Evolutionary conservation across 2,888 invertebrate species (phyloP), one percentile per base, ranked within the genome.

Genomic region (Tortricodes alternella): DNA sequence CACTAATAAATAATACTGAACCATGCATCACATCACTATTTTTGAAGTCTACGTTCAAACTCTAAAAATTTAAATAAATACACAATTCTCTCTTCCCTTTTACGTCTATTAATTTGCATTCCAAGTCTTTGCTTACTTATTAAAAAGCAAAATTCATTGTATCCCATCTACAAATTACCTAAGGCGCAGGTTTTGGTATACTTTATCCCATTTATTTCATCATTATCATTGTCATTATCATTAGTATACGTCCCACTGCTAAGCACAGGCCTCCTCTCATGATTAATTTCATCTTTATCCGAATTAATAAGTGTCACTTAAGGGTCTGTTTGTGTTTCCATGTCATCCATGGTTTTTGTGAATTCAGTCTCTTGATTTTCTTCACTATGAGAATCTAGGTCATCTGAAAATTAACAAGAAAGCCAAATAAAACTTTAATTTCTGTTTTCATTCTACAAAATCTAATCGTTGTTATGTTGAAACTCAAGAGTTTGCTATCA

Each of bases 291-390:
- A 29, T 11, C 11, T 9, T 29, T 27, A 27, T 9, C 11, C 3
- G 4, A 29, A n/a, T 21, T 23, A 21, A 15, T 8, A 6, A 46
- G 9, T 56, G 15, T 23, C 4, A n/a, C 8, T 70, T 59, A 75
- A 11, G 70, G 59, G 43, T 84, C 85, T 24, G 85, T 85, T 62
- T 80, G 87, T 38, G 87, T 82, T 63, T 87, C 85, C 70, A 82
- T 83, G 7, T 80, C 68, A 19, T 75, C 78, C 23, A 67, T 66
- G 35, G 76, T 78, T 39, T 79, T 72, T 1, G 81, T 80, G 2
- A 89, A 66, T 62, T 77, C 80, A 53, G 83, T 87, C 65, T 89
- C 89, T 66, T 84, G 82, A 5, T 78, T 71, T 41, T 85, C 88
- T 21, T 88, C 87, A 48, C 87, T 87, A 59, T 78, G 70, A 62